phyloP scores from a whole-genome alignment of 2,888 invertebrate genomes.

The Protodeltote pygarga region DNA sequence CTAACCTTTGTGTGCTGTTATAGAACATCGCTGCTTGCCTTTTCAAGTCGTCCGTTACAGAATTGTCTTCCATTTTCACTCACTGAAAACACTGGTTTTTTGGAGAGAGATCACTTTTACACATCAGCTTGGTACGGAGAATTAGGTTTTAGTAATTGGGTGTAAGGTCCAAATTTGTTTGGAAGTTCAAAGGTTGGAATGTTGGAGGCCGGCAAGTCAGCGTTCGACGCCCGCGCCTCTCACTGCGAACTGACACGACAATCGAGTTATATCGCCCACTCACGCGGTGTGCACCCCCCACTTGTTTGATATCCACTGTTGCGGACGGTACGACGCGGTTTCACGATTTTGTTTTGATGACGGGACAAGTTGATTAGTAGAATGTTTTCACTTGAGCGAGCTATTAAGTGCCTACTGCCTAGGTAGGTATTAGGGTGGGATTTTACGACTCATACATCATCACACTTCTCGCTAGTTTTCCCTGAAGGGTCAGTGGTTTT shows the following conservation, averaged over 20 bases:
- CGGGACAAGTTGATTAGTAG: too few relatives aligned
- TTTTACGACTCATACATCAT: too few relatives aligned
- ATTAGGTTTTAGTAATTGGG: slow-evolving; percentile 24
- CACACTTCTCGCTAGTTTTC: too few relatives aligned
- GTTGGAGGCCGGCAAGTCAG: slow-evolving; percentile 68
- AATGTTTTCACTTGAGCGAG: background rate
- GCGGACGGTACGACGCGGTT: slow-evolving; percentile 46
- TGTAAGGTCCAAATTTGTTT: slow-evolving; percentile 45
- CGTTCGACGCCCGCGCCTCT: slow-evolving; percentile 81
- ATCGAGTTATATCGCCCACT: slow-evolving; percentile 65
- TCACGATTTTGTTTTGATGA: background rate
- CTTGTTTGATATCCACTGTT: slow-evolving; percentile 61
- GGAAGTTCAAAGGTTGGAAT: slow-evolving; percentile 52
- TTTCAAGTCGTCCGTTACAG: slow-evolving; percentile 77
- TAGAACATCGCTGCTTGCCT: slow-evolving; percentile 83
- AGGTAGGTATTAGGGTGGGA: too few relatives aligned
- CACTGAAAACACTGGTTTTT: slow-evolving; percentile 42
- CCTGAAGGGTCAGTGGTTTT: too few relatives aligned
- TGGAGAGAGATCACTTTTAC: slow-evolving; percentile 48
- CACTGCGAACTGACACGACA: slow-evolving; percentile 58
- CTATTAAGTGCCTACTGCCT: too few relatives aligned
- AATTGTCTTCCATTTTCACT: slow-evolving; percentile 76
- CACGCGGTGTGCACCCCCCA: slow-evolving; percentile 73
- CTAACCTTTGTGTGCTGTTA: slow-evolving; percentile 81
- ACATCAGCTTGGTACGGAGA: slow-evolving; percentile 17